A percentile compares a stretch with the other conserved stretches of the same genome.
phyloP scores from a whole-genome alignment of 2,797 vertebrate genomes.

The Remorina albescens region DNA sequence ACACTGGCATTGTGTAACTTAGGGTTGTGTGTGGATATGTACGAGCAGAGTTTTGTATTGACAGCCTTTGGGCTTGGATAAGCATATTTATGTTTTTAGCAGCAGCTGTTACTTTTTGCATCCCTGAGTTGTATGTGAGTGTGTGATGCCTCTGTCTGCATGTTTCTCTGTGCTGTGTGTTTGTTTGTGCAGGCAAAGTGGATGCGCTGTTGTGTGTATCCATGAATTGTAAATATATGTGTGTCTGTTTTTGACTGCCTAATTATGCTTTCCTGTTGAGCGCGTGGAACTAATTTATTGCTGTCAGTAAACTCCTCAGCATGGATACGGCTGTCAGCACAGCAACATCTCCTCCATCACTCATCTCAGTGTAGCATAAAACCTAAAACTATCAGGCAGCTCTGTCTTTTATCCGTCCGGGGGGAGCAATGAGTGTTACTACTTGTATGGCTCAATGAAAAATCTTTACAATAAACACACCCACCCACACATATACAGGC shows the following conservation, averaged over 20 bases:
- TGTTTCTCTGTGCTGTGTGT: conserved; percentile 11
- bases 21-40: background rate
- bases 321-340: conserved; percentile 68
- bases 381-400: conserved; percentile 22
- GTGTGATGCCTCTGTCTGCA: conserved; percentile 19
- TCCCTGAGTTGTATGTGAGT: conserved; percentile 38
- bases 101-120: conserved; percentile 39
- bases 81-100: conserved; percentile 34
- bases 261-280: conserved; percentile 69
- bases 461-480: conserved; percentile 29
- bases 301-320: conserved; percentile 77
- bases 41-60: conserved; percentile 30
- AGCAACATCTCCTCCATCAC: conserved; percentile 37
- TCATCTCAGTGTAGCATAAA: conserved; percentile 5
- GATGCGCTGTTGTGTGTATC: conserved; percentile 11
- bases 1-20: conserved; percentile 43
- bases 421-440: conserved; percentile 9
- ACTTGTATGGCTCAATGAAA: conserved; percentile 22
- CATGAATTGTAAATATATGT: conserved; percentile 24
- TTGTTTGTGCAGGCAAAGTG: background rate
- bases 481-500: conserved; percentile 1
- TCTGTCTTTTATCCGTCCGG: conserved; percentile 26
- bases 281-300: conserved; percentile 73
- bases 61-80: conserved; percentile 35
- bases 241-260: conserved; percentile 63